Conservation (phyloP, 2,888 invertebrate genomes). For the Asteroscopus sphinx region DNA sequence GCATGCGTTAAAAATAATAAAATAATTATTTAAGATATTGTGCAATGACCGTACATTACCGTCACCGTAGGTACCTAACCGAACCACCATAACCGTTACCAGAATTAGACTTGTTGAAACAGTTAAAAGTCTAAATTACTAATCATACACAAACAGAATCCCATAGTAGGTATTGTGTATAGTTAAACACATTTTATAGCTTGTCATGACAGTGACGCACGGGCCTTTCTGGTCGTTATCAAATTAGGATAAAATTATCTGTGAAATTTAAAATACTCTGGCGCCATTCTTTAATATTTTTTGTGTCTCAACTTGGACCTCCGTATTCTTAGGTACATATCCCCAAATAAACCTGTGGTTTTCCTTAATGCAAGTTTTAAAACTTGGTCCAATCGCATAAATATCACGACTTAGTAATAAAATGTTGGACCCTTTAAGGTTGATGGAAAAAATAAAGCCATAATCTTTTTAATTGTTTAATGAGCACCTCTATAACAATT, state of each 20-base stretch:
- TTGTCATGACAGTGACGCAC: not conserved
- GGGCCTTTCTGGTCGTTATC: not conserved
- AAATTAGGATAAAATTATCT: constrained; percentile 4
- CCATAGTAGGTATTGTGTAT: no score
- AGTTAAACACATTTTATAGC: no score
- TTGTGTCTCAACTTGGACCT: constrained; percentile 2
- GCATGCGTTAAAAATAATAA: no score
- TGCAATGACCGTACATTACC: no score
- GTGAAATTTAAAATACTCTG: constrained; percentile 12
- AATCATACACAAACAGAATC: no score
- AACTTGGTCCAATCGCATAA: constrained; percentile 23
- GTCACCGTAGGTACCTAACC: no score
- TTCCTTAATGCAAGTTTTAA: constrained; percentile 45
- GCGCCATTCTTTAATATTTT: constrained; percentile 6
- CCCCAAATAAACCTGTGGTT: constrained; percentile 30
- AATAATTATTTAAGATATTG: no score
- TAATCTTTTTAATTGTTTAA: constrained; percentile 43
- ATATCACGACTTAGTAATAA: constrained; percentile 44
- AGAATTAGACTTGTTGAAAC: no score
- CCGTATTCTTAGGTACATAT: not conserved
- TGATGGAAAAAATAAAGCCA: constrained; percentile 45
- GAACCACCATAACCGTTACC: no score
- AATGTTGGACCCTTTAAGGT: constrained; percentile 30
- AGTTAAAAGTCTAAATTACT: no score
- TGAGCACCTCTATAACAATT: constrained; percentile 46